A percentile compares a stretch with the other conserved stretches of the same genome.
Evolutionary conservation across 30 jellyfish, hydroid and myxozoan species (phyloP).

Genomic region (Haliclystus octoradiatus): DNA sequence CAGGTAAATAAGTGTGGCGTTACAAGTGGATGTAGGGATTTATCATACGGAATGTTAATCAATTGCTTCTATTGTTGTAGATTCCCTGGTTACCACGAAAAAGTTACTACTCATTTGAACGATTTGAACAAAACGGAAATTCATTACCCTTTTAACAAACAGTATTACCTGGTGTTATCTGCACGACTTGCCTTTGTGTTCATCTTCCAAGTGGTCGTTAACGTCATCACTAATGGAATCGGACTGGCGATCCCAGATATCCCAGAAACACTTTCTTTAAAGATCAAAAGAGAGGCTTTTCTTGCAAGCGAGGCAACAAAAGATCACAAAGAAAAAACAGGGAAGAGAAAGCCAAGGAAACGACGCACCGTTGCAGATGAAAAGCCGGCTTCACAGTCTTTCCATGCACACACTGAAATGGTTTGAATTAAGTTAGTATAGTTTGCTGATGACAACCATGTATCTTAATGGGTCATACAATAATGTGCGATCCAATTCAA

Average conservation of each 20-base stretch:
- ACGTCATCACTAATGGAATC: conserved; percentile 38
- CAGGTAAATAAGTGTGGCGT: conserved; percentile 32
- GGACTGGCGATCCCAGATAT: conserved; percentile 83
- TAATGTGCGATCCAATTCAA: no score
- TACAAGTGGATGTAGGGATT: no score
- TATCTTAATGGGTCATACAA: no score
- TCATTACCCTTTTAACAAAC: conserved; percentile 59
- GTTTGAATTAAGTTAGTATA: no score
- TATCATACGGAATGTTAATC: no score
- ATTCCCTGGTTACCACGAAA: conserved; percentile 90
- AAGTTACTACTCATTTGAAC: no score
- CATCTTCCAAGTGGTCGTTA: conserved; percentile 87
- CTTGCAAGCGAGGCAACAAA: conserved; percentile 56
- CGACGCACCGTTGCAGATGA: not conserved
- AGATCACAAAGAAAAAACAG: conserved; percentile 56
- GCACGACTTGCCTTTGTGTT: conserved; percentile 90
- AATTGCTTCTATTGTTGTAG: conserved; percentile 32
- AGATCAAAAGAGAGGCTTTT: conserved; percentile 81
- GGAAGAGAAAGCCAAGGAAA: conserved; percentile 58
- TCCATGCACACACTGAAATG: not conserved
- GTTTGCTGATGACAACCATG: no score
- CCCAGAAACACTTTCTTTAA: conserved; percentile 77
- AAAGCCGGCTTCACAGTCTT: not conserved
- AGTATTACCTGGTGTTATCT: conserved; percentile 63
- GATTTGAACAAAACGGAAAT: no score